Evolutionary conservation across 2,888 invertebrate genomes (phyloP), one percentile per base, ranked within the genome.

Genomic region (Cheilosia scutellata): DNA sequence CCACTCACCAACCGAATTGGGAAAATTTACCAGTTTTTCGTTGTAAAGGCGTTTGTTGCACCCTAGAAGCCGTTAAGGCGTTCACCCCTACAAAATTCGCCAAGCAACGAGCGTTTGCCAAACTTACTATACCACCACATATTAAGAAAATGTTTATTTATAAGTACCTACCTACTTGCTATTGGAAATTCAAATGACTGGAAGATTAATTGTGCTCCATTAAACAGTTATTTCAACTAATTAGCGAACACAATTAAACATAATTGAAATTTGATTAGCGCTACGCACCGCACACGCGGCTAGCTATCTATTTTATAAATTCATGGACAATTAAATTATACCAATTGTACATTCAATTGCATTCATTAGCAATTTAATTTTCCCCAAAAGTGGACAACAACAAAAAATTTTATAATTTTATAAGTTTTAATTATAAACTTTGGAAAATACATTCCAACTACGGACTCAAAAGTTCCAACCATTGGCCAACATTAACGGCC

Each of bases 311-410:
- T 40, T 13, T 58, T 37, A 13, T 58, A 37, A 57, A 57, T 37
- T 20, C 37, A 11, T n/a, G 37, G 1, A 11, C 57, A 16, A 57
- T 37, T 9, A 37, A 20, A 57, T 37, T 57, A 4, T 7, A 11
- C 58, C 58, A 58, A 58, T 58, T 58, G 27, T 1, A 58, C 20
- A 16, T 33, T 3, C 58, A 58, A 40, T 58, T 55, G n/a, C 33
- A 58, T 58, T 27, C 37, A 58, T 58, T 40, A 58, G 9, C 13
- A 40, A 58, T 40, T 13, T 13, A 27, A 58, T n/a, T 49, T 51
- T 4, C 4, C 11, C 37, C 11, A 51, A 51, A 51, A 27, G 13
- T 25, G 11, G 4, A 25, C 2, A 25, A 20, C 20, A 20, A 49
- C 16, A 11, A 49, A 49, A 9, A 16, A 49, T 16, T 2, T n/a